phyloP scores from a whole-genome alignment of 2,797 vertebrate species.

The Rhyacichthys aspro region DNA sequence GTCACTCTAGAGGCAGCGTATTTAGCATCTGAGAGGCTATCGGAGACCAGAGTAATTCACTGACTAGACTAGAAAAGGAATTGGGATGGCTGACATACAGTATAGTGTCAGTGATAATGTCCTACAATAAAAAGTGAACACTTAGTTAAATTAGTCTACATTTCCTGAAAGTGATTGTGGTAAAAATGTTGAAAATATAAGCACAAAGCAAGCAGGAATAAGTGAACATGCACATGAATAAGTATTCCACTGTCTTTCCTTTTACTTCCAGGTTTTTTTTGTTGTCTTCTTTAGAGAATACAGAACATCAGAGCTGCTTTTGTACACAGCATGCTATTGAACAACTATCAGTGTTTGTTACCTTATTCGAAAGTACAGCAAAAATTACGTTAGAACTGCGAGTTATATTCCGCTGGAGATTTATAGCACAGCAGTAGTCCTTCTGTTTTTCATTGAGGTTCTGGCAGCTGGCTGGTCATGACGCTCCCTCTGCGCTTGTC shows the following conservation, averaged over 20 bases:
- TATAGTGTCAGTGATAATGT: no score
- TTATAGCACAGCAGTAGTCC: constrained; percentile 43
- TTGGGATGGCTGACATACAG: no score
- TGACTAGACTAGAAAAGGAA: no score
- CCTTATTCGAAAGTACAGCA: constrained; percentile 35
- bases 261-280: neutral
- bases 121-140: no score
- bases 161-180: no score
- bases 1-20: no score
- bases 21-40: no score
- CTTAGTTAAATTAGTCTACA: no score
- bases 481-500: constrained; percentile 67
- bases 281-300: constrained; percentile 6
- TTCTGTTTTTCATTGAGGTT: constrained; percentile 38
- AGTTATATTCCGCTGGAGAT: constrained; percentile 40
- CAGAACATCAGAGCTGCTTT: constrained; percentile 9
- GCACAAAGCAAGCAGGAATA: constrained; percentile 1
- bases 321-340: constrained; percentile 5
- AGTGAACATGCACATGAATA: neutral
- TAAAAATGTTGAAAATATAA: constrained; percentile 3
- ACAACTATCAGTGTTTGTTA: constrained; percentile 11
- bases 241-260: neutral
- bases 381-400: constrained; percentile 29
- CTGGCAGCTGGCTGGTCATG: constrained; percentile 62
- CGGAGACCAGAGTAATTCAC: no score